Base-by-base conservation (phyloP, 1,140 invertebrate species). In the Liolophura sinensis region DNA sequence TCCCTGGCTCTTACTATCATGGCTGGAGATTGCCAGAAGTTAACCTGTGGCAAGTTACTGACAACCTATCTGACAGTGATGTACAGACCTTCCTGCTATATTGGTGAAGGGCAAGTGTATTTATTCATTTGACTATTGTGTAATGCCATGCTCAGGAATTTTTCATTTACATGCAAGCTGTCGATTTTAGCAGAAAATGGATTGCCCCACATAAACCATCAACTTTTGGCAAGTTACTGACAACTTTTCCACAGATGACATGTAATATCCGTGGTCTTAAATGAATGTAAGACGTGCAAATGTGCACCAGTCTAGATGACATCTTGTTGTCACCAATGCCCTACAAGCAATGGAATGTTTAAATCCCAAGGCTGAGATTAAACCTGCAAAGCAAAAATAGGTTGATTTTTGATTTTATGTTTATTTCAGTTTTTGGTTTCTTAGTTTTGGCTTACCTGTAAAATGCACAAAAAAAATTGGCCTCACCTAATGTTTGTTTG, bases 151-250 rank as follows among this genome's bases (percentile, higher is more conserved):
- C n/a, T n/a, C n/a, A n/a, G n/a, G n/a, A n/a, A n/a, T n/a, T n/a
- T n/a, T 65, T 20, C 5, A 59, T 58, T 52, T 25, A 24, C 63
- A 68, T 71, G 50, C 48, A 25, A 9, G 51, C 61, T 47, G 4
- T 7, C 50, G 40, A 57, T 51, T n/a, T 62, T 62, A 14, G 7
- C 31, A 49, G 61, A 50, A 12, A 11, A 22, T 56, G 47, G 56
- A 52, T 62, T 51, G 15, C 22, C 46, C 49, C 12, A 27, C 22
- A 27, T 50, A 31, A 7, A 48, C 56, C 16, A 18, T 61, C 22
- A 49, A 48, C 14, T 18, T 31, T n/a, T n/a, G n/a, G n/a, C n/a
- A n/a, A n/a, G n/a, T n/a, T n/a, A n/a, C n/a, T n/a, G n/a, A n/a
- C n/a, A 1, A n/a, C 46, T 56, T 15, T 24, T 46, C 62, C 24